Evolutionary conservation across 2,113 vertebrate genomes (phyloP).

Genomic region (Lophotis ruficrista): DNA sequence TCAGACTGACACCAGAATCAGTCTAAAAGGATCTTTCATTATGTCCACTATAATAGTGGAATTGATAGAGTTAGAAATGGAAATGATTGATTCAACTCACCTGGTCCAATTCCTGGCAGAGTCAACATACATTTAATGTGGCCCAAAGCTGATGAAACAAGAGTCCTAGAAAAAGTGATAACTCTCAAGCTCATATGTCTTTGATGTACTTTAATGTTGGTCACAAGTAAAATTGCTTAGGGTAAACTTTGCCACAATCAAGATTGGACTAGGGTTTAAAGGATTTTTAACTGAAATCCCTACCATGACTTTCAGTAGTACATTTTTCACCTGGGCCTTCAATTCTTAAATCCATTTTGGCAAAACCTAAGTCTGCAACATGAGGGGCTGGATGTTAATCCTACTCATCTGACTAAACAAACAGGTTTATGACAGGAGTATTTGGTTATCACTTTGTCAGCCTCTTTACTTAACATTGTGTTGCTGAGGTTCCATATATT

Average conservation of each 20-base stretch:
- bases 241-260: neutral
- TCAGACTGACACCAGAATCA: constrained; percentile 17
- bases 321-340: neutral
- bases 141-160: neutral
- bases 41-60: neutral
- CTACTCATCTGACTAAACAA: neutral
- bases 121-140: neutral
- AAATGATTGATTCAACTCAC: constrained; percentile 7
- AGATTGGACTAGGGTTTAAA: neutral
- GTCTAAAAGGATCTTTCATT: constrained; percentile 31
- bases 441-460: neutral
- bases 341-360: neutral
- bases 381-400: neutral
- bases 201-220: neutral
- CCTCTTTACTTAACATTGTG: neutral
- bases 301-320: neutral
- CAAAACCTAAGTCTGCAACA: neutral
- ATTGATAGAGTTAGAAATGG: constrained; percentile 24
- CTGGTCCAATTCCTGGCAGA: neutral
- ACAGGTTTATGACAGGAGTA: neutral
- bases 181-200: neutral
- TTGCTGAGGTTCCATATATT: neutral
- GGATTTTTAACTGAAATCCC: neutral
- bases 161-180: neutral
- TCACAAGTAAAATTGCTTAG: neutral